Base-by-base conservation (phyloP, 2,888 invertebrate species). In the Epinotia nisella region DNA sequence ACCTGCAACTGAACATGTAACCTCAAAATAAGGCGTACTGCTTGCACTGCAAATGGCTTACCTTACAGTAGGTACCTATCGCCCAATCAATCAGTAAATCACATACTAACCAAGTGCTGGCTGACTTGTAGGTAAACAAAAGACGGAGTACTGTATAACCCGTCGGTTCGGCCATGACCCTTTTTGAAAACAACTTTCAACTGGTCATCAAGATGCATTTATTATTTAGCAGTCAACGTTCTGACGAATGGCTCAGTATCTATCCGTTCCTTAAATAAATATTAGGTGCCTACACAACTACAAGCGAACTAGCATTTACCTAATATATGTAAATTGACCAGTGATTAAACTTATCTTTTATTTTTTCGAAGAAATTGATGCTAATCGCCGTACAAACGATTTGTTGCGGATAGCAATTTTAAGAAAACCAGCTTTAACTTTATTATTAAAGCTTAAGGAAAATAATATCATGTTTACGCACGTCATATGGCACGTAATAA, bases 131-230 rank as follows among this genome's bases (percentile, higher is more conserved):
- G 49, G 55, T 66, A 66, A 66, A 66, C 55, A 66, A 66, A 66
- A 15, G 45, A 49, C n/a, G n/a, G 9, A 65, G 51, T 19, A 35
- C 10, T 19, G 49, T 10, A 24, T 11, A 19, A 65, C 65, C 65
- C 19, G 66, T 39, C 41, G 13, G 21, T 41, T 39, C 41, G 13
- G 21, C 55, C 66, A n/a, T 66, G 66, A 21, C 66, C 66, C 53
- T 41, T 39, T 19, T 55, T 53, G 3, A 29, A 65, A 66, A 66
- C 66, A 66, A 66, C 66, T 66, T 66, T 66, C 66, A 56, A 66
- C 69, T 35, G 61, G 69, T 55, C 29, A 60, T 60, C 61, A n/a
- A 53, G 61, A 41, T 61, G 41, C 61, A 58, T 29, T n/a, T 55
- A n/a, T 56, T 29, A n/a, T 29, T 21, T 62, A n/a, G 51, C 55